Conservation (phyloP, 2,888 invertebrate species). For the Phortica okadai region DNA sequence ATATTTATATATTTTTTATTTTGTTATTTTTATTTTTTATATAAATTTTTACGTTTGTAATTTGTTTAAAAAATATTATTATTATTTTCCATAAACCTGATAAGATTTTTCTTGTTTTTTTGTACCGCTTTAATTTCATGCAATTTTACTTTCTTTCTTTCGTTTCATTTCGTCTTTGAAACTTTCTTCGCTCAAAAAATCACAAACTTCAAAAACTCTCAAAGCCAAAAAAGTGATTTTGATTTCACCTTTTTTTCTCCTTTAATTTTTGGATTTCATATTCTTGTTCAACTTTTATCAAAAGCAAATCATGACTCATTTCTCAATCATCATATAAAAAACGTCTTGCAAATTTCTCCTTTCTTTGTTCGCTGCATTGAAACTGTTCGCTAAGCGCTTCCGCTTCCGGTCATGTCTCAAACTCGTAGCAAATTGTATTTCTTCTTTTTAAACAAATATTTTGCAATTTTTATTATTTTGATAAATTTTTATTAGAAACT, state of each 20-base stretch:
- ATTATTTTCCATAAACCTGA: constrained; percentile 53
- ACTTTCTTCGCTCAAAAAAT: background rate
- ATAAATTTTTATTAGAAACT: too few relatives aligned
- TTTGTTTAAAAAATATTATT: constrained; percentile 18
- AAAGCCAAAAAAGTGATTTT: background rate
- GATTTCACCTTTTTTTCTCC: background rate
- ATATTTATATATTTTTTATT: constrained; percentile 41
- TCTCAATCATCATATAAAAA: too few relatives aligned
- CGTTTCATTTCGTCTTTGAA: background rate
- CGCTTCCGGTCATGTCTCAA: too few relatives aligned
- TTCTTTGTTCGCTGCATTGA: too few relatives aligned
- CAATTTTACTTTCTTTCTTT: background rate
- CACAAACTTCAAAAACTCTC: constrained; percentile 6
- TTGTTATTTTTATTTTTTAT: constrained; percentile 37
- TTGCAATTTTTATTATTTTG: too few relatives aligned
- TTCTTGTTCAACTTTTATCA: too few relatives aligned
- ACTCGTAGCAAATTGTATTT: too few relatives aligned
- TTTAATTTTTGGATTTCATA: background rate
- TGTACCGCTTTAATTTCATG: constrained; percentile 30
- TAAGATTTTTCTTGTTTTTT: constrained; percentile 55
- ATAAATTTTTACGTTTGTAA: constrained; percentile 39
- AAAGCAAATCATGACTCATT: too few relatives aligned
- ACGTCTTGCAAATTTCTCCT: too few relatives aligned
- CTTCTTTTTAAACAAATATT: too few relatives aligned
- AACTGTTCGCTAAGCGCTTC: too few relatives aligned